Base-by-base conservation (phyloP, 2,888 invertebrate species). In the Pegoplata infirma region DNA sequence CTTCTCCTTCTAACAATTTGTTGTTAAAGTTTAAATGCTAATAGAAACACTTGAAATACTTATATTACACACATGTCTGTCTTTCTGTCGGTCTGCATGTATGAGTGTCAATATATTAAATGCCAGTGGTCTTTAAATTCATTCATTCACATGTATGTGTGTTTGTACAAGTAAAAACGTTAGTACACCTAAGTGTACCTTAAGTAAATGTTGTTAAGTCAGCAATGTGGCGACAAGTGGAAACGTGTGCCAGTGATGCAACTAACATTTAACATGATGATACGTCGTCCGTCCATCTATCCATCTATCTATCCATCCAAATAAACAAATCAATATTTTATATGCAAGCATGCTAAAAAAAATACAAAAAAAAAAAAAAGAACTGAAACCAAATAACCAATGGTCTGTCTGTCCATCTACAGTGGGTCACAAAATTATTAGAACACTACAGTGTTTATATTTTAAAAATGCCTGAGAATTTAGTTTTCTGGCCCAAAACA, bases 241-340 rank as follows among this genome's bases (percentile, higher is more conserved):
- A 51, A 75, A 63, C 79, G 79, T 79, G 79, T 79, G 71, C 79
- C 75, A 75, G 46, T 79, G 61, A 75, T 67, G 77, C 80, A 77
- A 77, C 73, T 77, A 80, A 77, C 80, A 80, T 80, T 80, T 75
- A 77, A 77, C 16, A 14, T 19, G 28, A 25, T 75, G 71, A 67
- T 63, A 53, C 36, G 58, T 49, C n/a, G n/a, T n/a, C n/a, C n/a
- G n/a, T n/a, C n/a, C n/a, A n/a, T n/a, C 55, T 16, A 53, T 51
- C 61, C 67, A 71, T 23, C 36, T 47, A 64, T 46, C 46, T 69
- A 78, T 68, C 64, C 21, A 66, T 69, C 68, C 63, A 73, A 63
- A 58, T 58, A 68, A 46, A 73, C 73, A 68, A 61, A 69, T 69
- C 68, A 76, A 69, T 69, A 63, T 56, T 47, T 49, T 36, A 12